Evolutionary conservation across 2,888 invertebrate genomes (phyloP).

Genomic region (Norana najaformis): DNA sequence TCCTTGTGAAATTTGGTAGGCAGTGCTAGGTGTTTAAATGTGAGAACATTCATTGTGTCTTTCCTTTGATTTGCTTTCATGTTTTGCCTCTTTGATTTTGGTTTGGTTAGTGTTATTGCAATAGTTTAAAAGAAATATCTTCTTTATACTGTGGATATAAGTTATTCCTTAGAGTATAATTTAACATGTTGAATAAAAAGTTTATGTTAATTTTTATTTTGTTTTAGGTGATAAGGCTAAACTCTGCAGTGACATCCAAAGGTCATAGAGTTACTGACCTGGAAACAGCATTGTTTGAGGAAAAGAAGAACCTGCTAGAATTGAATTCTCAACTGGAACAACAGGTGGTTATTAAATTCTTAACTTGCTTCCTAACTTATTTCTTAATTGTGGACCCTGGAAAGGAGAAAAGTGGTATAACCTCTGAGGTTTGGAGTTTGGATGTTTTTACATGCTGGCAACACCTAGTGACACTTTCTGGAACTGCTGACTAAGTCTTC

Average conservation of each 20-base stretch:
- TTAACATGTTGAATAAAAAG: background rate
- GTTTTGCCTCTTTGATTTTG: background rate
- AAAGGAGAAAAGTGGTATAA: too few species aligned
- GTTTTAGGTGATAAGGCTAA: background rate
- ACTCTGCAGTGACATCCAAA: background rate
- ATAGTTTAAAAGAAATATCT: too few species aligned
- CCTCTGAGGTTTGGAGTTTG: too few species aligned
- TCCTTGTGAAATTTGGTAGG: background rate
- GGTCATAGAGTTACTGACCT: background rate
- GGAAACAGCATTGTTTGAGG: background rate
- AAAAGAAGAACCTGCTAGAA: background rate
- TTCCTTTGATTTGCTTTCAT: background rate
- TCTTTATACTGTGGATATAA: background rate
- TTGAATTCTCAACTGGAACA: constrained; percentile 10
- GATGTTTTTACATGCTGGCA: too few species aligned
- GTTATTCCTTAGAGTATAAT: background rate
- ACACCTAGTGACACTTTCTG: too few species aligned
- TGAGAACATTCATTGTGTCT: background rate
- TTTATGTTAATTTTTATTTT: background rate
- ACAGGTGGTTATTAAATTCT: background rate
- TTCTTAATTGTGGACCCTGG: too few species aligned
- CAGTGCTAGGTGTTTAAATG: background rate
- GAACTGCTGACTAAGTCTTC: too few species aligned
- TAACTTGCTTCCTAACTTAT: too few species aligned
- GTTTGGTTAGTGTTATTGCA: background rate